Conservation (phyloP, 2,888 invertebrate genomes). For the Nomada lathburiana region DNA sequence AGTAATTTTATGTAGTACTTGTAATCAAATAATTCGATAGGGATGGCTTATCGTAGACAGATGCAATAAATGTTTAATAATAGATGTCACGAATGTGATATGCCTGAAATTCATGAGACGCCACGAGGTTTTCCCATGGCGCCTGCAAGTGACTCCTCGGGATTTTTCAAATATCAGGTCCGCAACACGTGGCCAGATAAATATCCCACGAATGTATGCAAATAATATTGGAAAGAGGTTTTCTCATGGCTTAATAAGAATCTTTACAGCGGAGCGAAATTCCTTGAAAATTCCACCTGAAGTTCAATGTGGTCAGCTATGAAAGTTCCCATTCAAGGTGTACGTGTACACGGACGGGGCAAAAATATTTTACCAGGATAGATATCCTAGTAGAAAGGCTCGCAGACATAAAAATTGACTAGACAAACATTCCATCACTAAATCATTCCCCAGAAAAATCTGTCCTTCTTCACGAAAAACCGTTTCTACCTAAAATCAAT, state of each 20-base stretch:
- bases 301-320: no score
- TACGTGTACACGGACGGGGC: background rate
- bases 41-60: background rate
- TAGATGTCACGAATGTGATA: background rate
- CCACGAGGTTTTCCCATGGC: slow-evolving; percentile 26
- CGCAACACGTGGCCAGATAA: background rate
- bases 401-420: no score
- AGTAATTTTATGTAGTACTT: no score
- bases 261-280: background rate
- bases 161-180: slow-evolving; percentile 21
- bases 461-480: no score
- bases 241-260: background rate
- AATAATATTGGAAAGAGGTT: background rate
- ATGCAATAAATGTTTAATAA: background rate
- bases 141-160: background rate
- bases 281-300: background rate
- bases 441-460: no score
- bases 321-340: no score
- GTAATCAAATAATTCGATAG: background rate
- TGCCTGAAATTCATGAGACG: background rate
- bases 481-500: no score
- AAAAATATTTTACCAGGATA: no score
- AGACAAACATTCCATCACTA: no score
- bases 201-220: background rate
- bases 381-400: no score